phyloP scores from a whole-genome alignment of 2,113 vertebrate species.

The Damaliscus lunatus region DNA sequence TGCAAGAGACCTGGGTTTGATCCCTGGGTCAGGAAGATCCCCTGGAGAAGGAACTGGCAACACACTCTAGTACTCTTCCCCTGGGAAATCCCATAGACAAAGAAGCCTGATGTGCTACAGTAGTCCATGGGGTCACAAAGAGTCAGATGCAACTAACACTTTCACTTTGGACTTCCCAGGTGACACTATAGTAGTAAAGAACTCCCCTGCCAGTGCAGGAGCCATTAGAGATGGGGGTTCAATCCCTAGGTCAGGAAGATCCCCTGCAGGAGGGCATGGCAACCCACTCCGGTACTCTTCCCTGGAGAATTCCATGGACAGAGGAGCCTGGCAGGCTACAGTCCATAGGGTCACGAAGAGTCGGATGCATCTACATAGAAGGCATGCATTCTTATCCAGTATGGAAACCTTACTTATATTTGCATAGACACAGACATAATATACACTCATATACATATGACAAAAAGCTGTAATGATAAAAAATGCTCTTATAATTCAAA shows the following conservation, averaged over 20 bases:
- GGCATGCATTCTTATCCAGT: background rate
- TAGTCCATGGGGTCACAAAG: background rate
- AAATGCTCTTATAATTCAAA: background rate
- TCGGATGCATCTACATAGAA: background rate
- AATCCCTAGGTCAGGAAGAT: fast-evolving
- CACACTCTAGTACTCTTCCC: background rate
- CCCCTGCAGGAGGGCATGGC: background rate
- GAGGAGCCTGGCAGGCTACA: background rate
- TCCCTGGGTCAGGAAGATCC: background rate
- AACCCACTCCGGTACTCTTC: background rate
- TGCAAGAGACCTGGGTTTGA: background rate
- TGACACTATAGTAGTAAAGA: background rate
- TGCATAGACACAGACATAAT: background rate
- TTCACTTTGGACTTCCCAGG: background rate
- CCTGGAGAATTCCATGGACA: background rate
- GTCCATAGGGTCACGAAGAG: background rate
- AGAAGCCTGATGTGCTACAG: background rate
- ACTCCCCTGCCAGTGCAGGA: background rate
- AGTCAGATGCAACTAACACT: background rate
- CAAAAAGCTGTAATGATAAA: background rate
- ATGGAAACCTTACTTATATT: background rate
- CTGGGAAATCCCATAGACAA: background rate
- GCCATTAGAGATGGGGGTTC: background rate
- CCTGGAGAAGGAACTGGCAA: background rate
- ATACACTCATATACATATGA: background rate